Evolutionary conservation across 37 sponge, comb jelly and placozoan species (phyloP).

Genomic region (Oscarella lobularis): DNA sequence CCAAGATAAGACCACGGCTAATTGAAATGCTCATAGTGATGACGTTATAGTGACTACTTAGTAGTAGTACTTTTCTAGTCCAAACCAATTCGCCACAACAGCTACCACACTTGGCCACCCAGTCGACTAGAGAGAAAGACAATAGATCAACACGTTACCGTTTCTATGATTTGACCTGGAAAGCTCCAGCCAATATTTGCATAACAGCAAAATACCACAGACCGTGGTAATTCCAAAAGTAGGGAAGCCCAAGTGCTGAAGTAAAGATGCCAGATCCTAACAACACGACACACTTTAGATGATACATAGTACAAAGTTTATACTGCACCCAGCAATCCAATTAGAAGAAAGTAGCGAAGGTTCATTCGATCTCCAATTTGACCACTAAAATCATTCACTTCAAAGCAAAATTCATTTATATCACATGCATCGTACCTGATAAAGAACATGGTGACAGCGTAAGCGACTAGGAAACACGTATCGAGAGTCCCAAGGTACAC

Average conservation of each 20-base stretch:
- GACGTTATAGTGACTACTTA: neutral
- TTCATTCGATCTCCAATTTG: constrained; percentile 27
- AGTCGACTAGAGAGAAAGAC: constrained; percentile 32
- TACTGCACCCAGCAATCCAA: constrained; percentile 23
- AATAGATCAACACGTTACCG: neutral
- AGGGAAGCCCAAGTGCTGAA: constrained; percentile 48
- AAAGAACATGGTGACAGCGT: constrained; percentile 7
- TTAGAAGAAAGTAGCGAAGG: constrained; percentile 32
- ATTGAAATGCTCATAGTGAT: neutral
- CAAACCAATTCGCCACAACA: constrained; percentile 85
- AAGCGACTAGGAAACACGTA: neutral
- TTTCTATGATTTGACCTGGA: constrained; percentile 25
- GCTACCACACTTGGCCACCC: constrained; percentile 90
- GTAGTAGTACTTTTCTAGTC: constrained; percentile 47
- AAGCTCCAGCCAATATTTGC: constrained; percentile 57
- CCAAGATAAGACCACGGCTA: constrained; percentile 88
- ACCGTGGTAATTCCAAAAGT: constrained; percentile 57
- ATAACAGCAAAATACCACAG: constrained; percentile 66
- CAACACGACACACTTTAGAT: no score
- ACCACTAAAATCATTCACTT: no score
- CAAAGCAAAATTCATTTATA: no score
- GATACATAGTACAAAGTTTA: no score
- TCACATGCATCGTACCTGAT: no score
- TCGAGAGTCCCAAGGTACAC: neutral
- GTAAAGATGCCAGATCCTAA: constrained; percentile 18